phyloP scores from a whole-genome alignment of 2,888 invertebrate genomes.

The Drosophila paranaensis region DNA sequence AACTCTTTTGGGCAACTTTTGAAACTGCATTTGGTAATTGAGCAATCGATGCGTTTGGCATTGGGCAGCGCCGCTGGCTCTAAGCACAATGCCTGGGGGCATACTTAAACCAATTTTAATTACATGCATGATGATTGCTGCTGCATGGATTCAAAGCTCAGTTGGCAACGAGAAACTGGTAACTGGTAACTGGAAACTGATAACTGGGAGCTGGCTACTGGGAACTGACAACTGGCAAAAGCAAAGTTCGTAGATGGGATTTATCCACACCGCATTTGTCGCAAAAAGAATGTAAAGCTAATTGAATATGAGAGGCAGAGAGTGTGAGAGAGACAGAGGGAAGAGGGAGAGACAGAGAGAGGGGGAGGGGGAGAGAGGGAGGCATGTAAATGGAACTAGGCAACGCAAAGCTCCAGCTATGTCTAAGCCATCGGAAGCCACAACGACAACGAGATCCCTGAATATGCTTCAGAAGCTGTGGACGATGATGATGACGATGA shows the following conservation, averaged over 20 bases:
- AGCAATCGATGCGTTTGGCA: slow-evolving; percentile 42
- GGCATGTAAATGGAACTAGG: slow-evolving; percentile 39
- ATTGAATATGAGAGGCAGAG: slow-evolving; percentile 60
- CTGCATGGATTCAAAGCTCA: slow-evolving; percentile 43
- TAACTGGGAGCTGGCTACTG: neutral
- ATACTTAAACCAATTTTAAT: slow-evolving; percentile 72
- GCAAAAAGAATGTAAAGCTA: slow-evolving; percentile 58
- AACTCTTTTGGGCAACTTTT: slow-evolving; percentile 14
- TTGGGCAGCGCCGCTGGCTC: slow-evolving; percentile 18
- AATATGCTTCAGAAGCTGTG: slow-evolving; percentile 22
- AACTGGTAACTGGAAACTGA: neutral
- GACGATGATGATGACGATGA: slow-evolving; percentile 7
- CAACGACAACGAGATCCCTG: slow-evolving; percentile 19
- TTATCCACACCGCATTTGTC: slow-evolving; percentile 58
- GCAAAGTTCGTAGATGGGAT: slow-evolving; percentile 14
- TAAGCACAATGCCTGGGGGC: slow-evolving; percentile 27
- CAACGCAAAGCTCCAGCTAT: slow-evolving; percentile 30
- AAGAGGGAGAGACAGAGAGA: neutral
- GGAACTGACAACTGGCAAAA: slow-evolving; percentile 6
- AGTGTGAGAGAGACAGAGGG: neutral
- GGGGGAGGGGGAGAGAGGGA: neutral
- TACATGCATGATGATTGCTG: slow-evolving; percentile 70
- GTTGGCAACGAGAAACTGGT: slow-evolving; percentile 9
- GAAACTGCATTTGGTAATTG: slow-evolving; percentile 30
- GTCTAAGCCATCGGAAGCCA: slow-evolving; percentile 44